phyloP scores from a whole-genome alignment of 2,797 vertebrate species.

The Platyrinchus mystaceus region DNA sequence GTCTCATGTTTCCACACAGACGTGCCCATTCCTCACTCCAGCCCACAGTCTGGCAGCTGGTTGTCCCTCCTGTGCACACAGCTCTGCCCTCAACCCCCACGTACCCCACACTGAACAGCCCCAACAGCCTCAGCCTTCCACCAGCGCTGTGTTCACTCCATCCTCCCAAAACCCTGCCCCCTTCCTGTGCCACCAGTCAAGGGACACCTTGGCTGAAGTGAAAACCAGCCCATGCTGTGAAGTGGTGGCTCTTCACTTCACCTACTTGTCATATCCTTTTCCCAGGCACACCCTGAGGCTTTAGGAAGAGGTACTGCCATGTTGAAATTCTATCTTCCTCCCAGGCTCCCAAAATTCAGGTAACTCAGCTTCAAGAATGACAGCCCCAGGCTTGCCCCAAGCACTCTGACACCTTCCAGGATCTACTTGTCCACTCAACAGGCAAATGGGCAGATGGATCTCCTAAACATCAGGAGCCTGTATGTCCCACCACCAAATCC shows the following conservation, averaged over 20 bases:
- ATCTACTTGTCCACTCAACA: not conserved
- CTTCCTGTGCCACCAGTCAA: not conserved
- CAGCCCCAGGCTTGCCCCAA: not conserved
- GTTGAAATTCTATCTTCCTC: not conserved
- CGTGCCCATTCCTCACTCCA: not conserved
- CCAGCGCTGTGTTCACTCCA: not conserved
- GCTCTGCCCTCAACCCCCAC: not conserved
- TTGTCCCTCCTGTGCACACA: not conserved
- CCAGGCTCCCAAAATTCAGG: not conserved
- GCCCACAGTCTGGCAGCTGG: not conserved
- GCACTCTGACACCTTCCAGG: not conserved
- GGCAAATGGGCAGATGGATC: not conserved
- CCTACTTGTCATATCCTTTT: not conserved
- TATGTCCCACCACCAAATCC: not conserved
- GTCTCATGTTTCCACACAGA: not conserved
- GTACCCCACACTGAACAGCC: rapidly evolving
- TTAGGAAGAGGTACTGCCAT: not conserved
- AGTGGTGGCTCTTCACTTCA: not conserved
- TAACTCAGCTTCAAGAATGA: not conserved
- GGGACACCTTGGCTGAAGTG: not conserved
- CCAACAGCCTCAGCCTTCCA: not conserved
- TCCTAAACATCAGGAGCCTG: not conserved
- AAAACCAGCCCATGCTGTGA: rapidly evolving
- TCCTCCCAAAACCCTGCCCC: not conserved
- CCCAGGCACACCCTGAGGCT: not conserved